phyloP scores from a whole-genome alignment of 92 coral and sea anemone species.

The Phenganax subtilis region DNA sequence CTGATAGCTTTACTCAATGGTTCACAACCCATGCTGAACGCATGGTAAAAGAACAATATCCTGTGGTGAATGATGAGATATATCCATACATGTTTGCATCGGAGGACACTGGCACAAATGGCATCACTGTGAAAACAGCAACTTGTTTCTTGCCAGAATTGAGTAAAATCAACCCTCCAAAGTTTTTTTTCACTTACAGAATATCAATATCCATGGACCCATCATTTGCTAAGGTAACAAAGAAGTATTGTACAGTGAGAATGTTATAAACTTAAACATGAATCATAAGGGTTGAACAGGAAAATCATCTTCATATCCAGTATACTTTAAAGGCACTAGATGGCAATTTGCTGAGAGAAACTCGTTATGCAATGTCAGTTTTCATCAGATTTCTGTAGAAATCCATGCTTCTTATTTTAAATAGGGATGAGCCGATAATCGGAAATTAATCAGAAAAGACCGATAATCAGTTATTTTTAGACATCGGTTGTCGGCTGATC shows the following conservation, averaged over 20 bases:
- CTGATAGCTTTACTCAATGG: conserved; percentile 69
- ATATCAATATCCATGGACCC: conserved; percentile 88
- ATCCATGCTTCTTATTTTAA: too few species aligned
- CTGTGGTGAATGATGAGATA: conserved; percentile 73
- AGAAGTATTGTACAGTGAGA: background rate
- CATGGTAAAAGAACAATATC: conserved; percentile 60
- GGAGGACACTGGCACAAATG: conserved; percentile 50
- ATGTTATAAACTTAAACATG: background rate
- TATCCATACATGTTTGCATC: conserved; percentile 72
- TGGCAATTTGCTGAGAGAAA: too few species aligned
- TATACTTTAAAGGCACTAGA: too few species aligned
- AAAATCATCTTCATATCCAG: too few species aligned
- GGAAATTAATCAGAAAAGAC: too few species aligned
- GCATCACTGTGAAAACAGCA: conserved; percentile 71
- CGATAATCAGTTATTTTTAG: too few species aligned
- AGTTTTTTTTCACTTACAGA: conserved; percentile 91
- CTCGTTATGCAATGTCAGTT: too few species aligned
- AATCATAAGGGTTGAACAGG: background rate
- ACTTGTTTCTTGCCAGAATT: conserved; percentile 91
- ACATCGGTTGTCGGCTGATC: too few species aligned
- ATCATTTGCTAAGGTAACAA: conserved; percentile 61
- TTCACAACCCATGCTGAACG: conserved; percentile 66
- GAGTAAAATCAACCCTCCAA: conserved; percentile 85
- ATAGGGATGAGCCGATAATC: too few species aligned
- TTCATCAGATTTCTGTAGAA: too few species aligned